A percentile compares a stretch with the other conserved stretches of the same genome.
phyloP scores from a whole-genome alignment of 1,140 invertebrate genomes.

The Formica exsecta region DNA sequence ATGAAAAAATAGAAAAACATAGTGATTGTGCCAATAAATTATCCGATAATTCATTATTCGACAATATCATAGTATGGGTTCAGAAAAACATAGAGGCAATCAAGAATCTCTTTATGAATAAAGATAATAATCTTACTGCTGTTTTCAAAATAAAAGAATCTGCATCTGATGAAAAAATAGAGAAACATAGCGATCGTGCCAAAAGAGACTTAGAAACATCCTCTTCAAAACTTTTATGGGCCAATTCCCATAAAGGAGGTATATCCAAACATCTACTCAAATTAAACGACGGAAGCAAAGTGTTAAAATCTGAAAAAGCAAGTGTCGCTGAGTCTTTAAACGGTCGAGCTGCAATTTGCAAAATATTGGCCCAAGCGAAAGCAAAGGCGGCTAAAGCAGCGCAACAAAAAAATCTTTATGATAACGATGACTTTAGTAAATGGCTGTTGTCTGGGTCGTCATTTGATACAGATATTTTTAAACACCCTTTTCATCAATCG shows the following conservation, averaged over 20 bases:
- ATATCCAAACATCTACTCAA: slow-evolving; percentile 6
- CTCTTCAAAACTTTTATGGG: neutral
- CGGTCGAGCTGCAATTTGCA: neutral
- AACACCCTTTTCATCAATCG: neutral
- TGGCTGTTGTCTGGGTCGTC: neutral
- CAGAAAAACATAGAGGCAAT: neutral
- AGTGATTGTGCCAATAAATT: neutral
- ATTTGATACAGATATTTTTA: neutral
- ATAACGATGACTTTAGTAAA: neutral
- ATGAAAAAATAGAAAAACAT: neutral
- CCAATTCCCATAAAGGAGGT: neutral
- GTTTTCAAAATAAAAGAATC: no score
- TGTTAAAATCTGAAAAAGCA: neutral
- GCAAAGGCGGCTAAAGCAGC: neutral
- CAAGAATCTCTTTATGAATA: neutral
- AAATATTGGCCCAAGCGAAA: slow-evolving; percentile 14
- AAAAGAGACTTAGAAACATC: neutral
- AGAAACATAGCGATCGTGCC: neutral
- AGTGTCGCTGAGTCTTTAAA: neutral
- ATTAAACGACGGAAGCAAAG: neutral
- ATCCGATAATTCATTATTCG: neutral
- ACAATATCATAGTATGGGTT: neutral
- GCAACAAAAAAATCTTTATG: neutral
- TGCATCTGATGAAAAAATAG: neutral
- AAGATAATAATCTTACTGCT: neutral